Evolutionary conservation across 2,113 vertebrate species (phyloP).

Genomic region (Amazona vittata): DNA sequence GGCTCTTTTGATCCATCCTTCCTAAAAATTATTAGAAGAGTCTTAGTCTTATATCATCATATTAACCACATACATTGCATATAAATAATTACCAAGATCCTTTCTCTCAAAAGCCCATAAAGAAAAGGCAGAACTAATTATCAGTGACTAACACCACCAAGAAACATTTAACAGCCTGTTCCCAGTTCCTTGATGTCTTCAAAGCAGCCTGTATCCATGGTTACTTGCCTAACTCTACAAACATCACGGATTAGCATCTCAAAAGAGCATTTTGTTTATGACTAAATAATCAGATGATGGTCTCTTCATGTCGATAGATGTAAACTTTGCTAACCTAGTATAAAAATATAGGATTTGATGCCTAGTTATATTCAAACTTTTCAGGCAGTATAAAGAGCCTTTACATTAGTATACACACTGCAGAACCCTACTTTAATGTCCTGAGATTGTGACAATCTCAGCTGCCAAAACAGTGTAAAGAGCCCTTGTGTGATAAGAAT

Average conservation of each 20-base stretch:
- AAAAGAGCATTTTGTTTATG: slow-evolving; percentile 46
- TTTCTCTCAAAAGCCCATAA: background rate
- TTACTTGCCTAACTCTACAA: slow-evolving; percentile 9
- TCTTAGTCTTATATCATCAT: background rate
- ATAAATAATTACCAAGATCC: background rate
- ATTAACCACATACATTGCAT: background rate
- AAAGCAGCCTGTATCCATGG: slow-evolving; percentile 22
- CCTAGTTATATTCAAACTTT: background rate
- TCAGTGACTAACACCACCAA: slow-evolving; percentile 1
- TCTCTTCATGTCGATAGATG: background rate
- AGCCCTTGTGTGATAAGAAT: background rate
- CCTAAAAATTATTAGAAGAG: slow-evolving; percentile 72
- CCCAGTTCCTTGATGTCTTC: slow-evolving; percentile 30
- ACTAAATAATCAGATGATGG: background rate
- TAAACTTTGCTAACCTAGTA: background rate
- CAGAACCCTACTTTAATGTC: background rate
- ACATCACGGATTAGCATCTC: slow-evolving; percentile 9
- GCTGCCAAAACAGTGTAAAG: background rate
- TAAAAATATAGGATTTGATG: background rate
- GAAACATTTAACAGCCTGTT: background rate
- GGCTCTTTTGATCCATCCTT: slow-evolving; percentile 91
- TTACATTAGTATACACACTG: background rate
- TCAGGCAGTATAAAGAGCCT: background rate
- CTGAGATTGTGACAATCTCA: background rate
- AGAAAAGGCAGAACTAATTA: slow-evolving; percentile 43